Evolutionary conservation across 2,888 invertebrate species (phyloP), one percentile per base, ranked within the genome.

Genomic region (Trilocha varians): DNA sequence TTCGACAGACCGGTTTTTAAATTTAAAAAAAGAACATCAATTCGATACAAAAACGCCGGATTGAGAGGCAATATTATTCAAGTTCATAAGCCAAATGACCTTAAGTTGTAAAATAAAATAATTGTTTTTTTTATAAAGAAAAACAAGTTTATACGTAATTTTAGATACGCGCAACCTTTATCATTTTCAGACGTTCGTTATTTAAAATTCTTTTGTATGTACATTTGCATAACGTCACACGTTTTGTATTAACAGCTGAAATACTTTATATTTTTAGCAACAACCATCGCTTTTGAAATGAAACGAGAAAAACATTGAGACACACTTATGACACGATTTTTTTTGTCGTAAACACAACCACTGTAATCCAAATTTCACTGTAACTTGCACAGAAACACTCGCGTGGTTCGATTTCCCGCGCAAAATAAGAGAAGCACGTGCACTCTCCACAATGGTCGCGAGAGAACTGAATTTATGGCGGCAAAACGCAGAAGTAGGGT

Each of bases 351-450:
- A 25, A 25, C 5, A 9, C 13, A 9, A 37, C 41, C 40, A 47
- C 48, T 36, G 36, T 25, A 47, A 48, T 33, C 50, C 53, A 50
- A 46, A 41, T 45, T 45, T 42, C 44, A 38, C 35, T 32, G 41
- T 47, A 49, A 49, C 48, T 43, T 39, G 38, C 34, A 42, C 40
- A 41, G 32, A 38, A 33, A 48, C 45, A 57, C 57, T 54, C 48
- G 49, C 49, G 53, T 47, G 45, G 51, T 60, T 55, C 44, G 38
- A 53, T 72, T 78, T 77, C 69, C 74, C 77, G 78, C 77, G 74
- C 36, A 62, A 58, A 69, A 65, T 32, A n/a, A 51, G 36, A 47
- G 49, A 56, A 53, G 59, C 57, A 52, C 68, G 75, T 67, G 62
- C 60, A 55, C 53, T 59, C 69, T 60, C 55, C 43, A 40, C 53